Percentiles rank a stretch among this genome's conserved stretches.
Conservation (phyloP, 2,888 invertebrate genomes). For the Ectemnius lituratus region DNA sequence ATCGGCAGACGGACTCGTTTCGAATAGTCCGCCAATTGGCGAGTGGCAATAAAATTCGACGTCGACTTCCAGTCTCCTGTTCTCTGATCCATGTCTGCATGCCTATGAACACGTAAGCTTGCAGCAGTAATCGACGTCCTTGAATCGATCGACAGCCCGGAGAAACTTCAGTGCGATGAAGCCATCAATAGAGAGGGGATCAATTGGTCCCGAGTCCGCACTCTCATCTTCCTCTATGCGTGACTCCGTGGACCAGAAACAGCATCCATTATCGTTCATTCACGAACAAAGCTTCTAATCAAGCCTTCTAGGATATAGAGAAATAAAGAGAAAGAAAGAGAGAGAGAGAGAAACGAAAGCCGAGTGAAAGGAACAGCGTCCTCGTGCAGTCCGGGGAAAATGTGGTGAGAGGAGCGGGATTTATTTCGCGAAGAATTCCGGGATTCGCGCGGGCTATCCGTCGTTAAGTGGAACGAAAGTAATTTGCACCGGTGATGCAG, state of each 20-base stretch:
- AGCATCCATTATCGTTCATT: slow-evolving; percentile 1
- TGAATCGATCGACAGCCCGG: too few relatives aligned
- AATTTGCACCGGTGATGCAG: slow-evolving; percentile 6
- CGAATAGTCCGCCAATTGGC: slow-evolving; percentile 69
- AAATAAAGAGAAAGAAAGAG: neutral
- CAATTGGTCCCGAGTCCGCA: neutral
- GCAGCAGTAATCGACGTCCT: too few relatives aligned
- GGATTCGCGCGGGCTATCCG: slow-evolving; percentile 1
- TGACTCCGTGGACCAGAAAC: neutral
- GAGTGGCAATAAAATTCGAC: slow-evolving; percentile 58
- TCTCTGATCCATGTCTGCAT: neutral
- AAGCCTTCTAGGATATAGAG: neutral
- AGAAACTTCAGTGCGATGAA: too few relatives aligned
- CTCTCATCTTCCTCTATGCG: slow-evolving; percentile 1
- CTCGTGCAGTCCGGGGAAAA: neutral
- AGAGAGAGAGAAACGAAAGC: too few relatives aligned
- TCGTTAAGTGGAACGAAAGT: slow-evolving; percentile 7
- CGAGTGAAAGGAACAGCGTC: neutral
- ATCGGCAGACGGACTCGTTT: slow-evolving; percentile 60
- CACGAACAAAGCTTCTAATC: neutral
- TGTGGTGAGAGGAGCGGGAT: neutral
- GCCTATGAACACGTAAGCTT: too few relatives aligned
- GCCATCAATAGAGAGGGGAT: too few relatives aligned
- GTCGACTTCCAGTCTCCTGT: slow-evolving; percentile 35
- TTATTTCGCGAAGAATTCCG: slow-evolving; percentile 7